Conservation (phyloP, 2,888 invertebrate genomes). For the Andrena minutula region DNA sequence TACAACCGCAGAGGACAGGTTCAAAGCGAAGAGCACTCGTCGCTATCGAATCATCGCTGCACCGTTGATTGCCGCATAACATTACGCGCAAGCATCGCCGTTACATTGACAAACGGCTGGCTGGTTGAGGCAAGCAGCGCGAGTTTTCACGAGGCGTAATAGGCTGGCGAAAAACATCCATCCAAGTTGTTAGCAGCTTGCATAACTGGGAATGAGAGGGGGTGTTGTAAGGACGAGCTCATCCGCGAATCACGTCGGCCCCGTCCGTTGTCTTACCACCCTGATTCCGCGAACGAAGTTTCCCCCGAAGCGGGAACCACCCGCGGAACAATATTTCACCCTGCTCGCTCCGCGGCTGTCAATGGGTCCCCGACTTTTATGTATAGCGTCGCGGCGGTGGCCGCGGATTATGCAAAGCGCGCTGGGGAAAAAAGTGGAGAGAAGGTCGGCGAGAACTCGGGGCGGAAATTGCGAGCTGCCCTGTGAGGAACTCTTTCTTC, state of each 20-base stretch:
- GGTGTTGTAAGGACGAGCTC: background rate
- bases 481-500: constrained; percentile 1
- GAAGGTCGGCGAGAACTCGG: constrained; percentile 29
- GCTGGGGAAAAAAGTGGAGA: constrained; percentile 6
- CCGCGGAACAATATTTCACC: constrained; percentile 52
- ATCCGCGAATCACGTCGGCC: background rate
- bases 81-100: background rate
- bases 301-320: background rate
- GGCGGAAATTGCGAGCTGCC: constrained; percentile 55
- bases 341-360: constrained; percentile 42
- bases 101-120: background rate
- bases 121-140: background rate
- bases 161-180: background rate
- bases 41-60: no score
- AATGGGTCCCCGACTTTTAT: constrained; percentile 45
- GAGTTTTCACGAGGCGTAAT: no score
- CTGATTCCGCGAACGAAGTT: background rate
- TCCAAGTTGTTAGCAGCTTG: constrained; percentile 15
- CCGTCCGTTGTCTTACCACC: constrained; percentile 2
- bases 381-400: constrained; percentile 7
- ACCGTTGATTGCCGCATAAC: no score
- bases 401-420: constrained; percentile 59
- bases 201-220: constrained; percentile 1
- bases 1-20: no score
- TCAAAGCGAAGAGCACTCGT: no score